A percentile compares a stretch with the other conserved stretches of the same genome.
Conservation (phyloP, 2,113 vertebrate species). For the Australoheros scitulus region DNA sequence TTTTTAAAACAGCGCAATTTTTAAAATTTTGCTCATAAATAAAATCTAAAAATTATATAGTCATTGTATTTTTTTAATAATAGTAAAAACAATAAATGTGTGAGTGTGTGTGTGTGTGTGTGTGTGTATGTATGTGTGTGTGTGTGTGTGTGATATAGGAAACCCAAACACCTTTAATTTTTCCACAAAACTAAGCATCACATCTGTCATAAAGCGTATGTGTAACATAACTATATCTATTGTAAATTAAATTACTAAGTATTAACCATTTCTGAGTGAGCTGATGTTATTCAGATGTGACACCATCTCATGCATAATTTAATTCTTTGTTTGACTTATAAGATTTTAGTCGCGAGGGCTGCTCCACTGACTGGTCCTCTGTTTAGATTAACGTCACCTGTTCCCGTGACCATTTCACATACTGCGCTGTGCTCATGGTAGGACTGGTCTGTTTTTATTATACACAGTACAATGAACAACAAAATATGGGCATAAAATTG, state of each 20-base stretch:
- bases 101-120: too few relatives aligned
- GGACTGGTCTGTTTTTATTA: background rate
- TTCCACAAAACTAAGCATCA: background rate
- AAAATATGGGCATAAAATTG: background rate
- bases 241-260: too few relatives aligned
- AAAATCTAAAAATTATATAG: background rate
- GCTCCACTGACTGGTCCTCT: background rate
- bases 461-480: background rate
- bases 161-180: background rate
- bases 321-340: background rate
- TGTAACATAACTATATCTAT: too few relatives aligned
- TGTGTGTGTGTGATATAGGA: conserved; percentile 24
- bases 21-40: too few relatives aligned
- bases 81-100: too few relatives aligned
- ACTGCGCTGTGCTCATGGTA: conserved; percentile 65
- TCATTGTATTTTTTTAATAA: background rate
- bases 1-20: too few relatives aligned
- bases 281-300: background rate
- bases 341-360: background rate
- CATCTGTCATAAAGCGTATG: background rate
- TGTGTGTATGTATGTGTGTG: too few relatives aligned
- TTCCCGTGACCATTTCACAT: conserved; percentile 64
- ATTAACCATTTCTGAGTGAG: background rate
- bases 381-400: conserved; percentile 29
- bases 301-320: background rate